Evolutionary conservation across 2,113 vertebrate species (phyloP).

Genomic region (Zapus hudsonius): DNA sequence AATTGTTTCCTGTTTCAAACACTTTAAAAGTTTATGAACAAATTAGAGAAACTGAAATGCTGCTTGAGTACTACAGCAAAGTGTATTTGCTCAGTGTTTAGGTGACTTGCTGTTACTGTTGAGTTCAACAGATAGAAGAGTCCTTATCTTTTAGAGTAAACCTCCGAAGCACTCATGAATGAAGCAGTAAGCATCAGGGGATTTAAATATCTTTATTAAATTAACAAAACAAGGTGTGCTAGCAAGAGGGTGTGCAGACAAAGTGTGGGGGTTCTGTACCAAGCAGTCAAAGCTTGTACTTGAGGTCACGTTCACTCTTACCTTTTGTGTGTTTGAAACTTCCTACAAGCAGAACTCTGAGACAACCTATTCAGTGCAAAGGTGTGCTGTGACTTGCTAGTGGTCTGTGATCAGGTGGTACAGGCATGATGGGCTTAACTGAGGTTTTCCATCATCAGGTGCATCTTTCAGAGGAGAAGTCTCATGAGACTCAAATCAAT

Average conservation of each 20-base stretch:
- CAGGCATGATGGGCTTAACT: rapidly evolving
- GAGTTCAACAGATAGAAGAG: neutral
- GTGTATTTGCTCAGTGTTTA: neutral
- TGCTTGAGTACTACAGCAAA: rapidly evolving
- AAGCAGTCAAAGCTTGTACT: rapidly evolving
- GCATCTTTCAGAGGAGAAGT: neutral
- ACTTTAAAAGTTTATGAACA: neutral
- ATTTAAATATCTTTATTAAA: too few relatives aligned
- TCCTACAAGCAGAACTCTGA: rapidly evolving
- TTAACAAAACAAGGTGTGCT: too few relatives aligned
- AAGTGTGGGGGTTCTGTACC: neutral
- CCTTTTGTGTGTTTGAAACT: too few relatives aligned
- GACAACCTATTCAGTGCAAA: rapidly evolving
- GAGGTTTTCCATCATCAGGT: rapidly evolving
- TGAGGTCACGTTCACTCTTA: rapidly evolving
- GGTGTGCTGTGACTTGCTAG: rapidly evolving
- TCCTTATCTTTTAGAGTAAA: neutral
- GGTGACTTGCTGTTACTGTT: neutral
- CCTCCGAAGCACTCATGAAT: neutral
- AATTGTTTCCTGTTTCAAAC: neutral
- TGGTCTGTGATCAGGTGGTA: rapidly evolving
- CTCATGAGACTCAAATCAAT: neutral
- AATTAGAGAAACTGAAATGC: neutral
- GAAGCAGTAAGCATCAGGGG: neutral
- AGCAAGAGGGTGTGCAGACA: too few relatives aligned